Percentiles rank a stretch among this genome's conserved stretches.
Conservation (phyloP, 1,140 invertebrate species). For the Drosophila persimilis region DNA sequence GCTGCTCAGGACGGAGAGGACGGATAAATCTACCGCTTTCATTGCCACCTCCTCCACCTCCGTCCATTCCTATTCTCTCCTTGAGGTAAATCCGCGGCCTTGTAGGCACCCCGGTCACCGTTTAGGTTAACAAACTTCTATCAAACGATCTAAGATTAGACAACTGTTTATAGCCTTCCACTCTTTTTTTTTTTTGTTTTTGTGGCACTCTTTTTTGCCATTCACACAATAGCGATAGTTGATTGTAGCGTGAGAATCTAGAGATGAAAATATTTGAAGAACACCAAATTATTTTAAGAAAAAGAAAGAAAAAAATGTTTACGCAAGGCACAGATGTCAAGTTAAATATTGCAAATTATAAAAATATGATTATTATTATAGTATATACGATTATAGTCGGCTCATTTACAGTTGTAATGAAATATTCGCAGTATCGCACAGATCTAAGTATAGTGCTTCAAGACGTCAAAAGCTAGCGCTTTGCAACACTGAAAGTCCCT, state of each 20-base stretch:
- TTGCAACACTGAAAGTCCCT: constrained; percentile 20
- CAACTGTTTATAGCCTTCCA: neutral
- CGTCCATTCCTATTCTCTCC: constrained; percentile 37
- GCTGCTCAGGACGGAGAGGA: too few species aligned
- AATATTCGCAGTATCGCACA: neutral
- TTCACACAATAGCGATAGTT: constrained; percentile 10
- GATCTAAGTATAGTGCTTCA: constrained; percentile 14
- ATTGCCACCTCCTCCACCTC: constrained; percentile 14
- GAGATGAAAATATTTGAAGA: too few species aligned
- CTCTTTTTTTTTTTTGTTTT: neutral
- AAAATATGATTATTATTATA: neutral
- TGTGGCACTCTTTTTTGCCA: neutral
- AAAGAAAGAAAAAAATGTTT: too few species aligned
- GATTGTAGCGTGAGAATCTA: too few species aligned
- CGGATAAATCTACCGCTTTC: neutral
- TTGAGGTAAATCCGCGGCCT: neutral
- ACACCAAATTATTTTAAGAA: too few species aligned
- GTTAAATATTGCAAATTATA: neutral
- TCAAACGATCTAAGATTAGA: neutral
- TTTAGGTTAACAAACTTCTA: neutral
- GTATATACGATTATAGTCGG: neutral
- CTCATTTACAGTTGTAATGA: neutral
- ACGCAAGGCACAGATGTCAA: neutral
- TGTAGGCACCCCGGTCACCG: neutral
- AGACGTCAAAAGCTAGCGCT: neutral